Percentiles rank a stretch among this genome's conserved stretches.
Evolutionary conservation across 2,797 vertebrate species (phyloP).

Genomic region (Melanotaenia trifasciata): DNA sequence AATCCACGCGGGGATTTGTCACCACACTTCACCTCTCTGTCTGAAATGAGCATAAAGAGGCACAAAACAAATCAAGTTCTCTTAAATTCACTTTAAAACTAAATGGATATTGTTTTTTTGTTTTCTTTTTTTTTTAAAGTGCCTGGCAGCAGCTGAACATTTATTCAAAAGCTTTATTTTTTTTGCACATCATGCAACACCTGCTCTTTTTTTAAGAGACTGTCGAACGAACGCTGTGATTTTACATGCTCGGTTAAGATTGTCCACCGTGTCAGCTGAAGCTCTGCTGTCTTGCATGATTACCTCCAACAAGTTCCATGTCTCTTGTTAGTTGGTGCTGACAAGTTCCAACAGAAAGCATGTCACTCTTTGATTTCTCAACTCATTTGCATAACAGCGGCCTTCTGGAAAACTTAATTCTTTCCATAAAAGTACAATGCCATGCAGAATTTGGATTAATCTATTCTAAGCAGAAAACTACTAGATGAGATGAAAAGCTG

Average conservation of each 20-base stretch:
- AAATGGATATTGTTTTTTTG: background rate
- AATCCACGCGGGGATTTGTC: slow-evolving; percentile 17
- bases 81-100: slow-evolving; percentile 2
- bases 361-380: slow-evolving; percentile 35
- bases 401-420: background rate
- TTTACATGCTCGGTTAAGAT: slow-evolving; percentile 57
- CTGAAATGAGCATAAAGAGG: background rate
- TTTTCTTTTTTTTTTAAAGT: background rate
- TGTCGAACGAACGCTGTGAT: slow-evolving; percentile 38
- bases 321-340: slow-evolving; percentile 30
- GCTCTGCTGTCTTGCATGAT: slow-evolving; percentile 52
- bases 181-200: slow-evolving; percentile 25
- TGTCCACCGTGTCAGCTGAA: slow-evolving; percentile 47
- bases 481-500: too few species aligned
- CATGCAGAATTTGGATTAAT: too few species aligned
- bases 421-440: background rate
- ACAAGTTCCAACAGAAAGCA: slow-evolving; percentile 31
- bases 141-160: background rate
- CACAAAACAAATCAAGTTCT: background rate
- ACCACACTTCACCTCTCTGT: slow-evolving; percentile 16
- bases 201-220: slow-evolving; percentile 24
- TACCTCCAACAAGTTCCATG: slow-evolving; percentile 60
- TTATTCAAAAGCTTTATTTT: slow-evolving; percentile 17
- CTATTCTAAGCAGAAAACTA: too few species aligned
- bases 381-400: slow-evolving; percentile 28